Evolutionary conservation across 37 sponge, comb jelly and placozoan genomes (phyloP), one percentile per base, ranked within the genome.

Genomic region (Hexactinellida sp.): DNA sequence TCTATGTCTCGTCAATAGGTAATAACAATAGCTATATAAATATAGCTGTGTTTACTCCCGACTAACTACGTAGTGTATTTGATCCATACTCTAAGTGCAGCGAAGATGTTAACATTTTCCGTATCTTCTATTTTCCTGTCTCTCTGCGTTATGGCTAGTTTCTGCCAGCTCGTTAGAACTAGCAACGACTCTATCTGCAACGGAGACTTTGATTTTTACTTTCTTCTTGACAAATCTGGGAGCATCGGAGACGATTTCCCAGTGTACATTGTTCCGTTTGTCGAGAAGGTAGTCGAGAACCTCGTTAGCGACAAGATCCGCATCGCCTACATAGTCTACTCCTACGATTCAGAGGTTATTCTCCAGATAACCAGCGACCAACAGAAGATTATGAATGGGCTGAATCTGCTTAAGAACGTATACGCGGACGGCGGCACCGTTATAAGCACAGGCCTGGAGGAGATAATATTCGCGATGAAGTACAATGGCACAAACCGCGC

Each of bases 151-250:
- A 28, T 28, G 3, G 76, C 5, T 7, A 23, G 5, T 10, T n/a
- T 28, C 3, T 10, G 76, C 34, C 1, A 7, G 76, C 1, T 32
- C 34, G 32, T 63, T n/a, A 7, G 13, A n/a, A 21, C 71, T 13
- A 84, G 86, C 28, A 24, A 16, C 9, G 85, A 47, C 51, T 51
- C 85, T 47, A 30, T 13, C 25, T 89, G 90, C 82, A 35, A 47
- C 13, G 90, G 90, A 54, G 82, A 55, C 3, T 89, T 89, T 35
- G 90, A 89, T 38, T 86, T 89, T 55, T 89, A 89, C 52, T 84
- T 89, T 38, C 47, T 86, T 0, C 41, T 89, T 35, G 90, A 89
- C 82, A 86, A 71, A 87, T 89, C 51, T 24, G 82, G 87, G 0
- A 71, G 76, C 84, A 55, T 85, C 0, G 39, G 83, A 35, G 54